phyloP scores from a whole-genome alignment of 2,113 vertebrate species.

The Ammospiza caudacuta region DNA sequence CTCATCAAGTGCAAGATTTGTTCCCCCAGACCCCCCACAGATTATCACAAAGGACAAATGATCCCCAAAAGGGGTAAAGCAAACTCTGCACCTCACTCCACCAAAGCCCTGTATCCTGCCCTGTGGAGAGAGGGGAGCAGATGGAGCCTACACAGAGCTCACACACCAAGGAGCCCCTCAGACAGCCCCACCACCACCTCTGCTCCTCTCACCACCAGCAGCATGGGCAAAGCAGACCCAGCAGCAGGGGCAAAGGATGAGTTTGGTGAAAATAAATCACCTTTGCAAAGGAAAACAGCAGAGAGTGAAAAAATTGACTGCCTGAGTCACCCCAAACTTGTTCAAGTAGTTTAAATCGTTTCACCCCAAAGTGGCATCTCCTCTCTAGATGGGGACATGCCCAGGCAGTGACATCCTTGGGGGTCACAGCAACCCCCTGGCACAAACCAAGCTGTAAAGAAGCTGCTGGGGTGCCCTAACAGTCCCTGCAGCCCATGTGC shows the following conservation, averaged over 20 bases:
- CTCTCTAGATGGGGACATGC: background rate
- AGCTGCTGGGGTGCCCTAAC: background rate
- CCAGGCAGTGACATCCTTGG: background rate
- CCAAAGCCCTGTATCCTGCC: background rate
- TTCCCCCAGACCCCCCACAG: background rate
- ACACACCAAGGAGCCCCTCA: background rate
- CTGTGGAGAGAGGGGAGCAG: background rate
- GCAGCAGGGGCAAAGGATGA: background rate
- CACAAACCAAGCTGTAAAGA: background rate
- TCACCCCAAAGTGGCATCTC: background rate
- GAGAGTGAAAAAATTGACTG: fast-evolving
- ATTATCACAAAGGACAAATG: background rate
- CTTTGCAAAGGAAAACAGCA: background rate
- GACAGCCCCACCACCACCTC: background rate
- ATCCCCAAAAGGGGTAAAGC: background rate
- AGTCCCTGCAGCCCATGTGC: background rate
- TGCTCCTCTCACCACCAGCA: background rate
- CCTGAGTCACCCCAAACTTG: background rate
- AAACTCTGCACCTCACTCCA: background rate
- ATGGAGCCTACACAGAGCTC: background rate
- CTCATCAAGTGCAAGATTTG: background rate
- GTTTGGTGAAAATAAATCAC: background rate
- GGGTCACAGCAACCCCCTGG: background rate
- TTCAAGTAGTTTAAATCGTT: background rate
- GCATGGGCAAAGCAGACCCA: fast-evolving